These are phyloP conservation scores for Crenuchus spilurus DNA, from an alignment of 2,797 vertebrate genomes.

Conservation along the genomic window DNA sequence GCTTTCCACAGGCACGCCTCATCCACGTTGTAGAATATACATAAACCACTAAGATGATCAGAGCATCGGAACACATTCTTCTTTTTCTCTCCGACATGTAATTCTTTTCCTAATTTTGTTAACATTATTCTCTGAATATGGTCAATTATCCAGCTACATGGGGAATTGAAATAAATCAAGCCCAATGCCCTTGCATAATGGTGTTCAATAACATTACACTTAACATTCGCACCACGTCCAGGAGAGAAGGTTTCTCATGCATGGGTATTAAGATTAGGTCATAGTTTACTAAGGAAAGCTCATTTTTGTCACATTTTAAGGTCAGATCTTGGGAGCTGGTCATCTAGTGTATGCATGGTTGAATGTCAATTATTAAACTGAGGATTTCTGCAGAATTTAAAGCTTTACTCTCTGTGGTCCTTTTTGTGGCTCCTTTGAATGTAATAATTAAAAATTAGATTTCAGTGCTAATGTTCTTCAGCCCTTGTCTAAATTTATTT, in stretches of 20 bases:
- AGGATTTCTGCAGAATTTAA: not conserved
- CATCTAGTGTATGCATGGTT: not conserved
- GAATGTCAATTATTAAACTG: not conserved
- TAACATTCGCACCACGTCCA: slow-evolving; percentile 4
- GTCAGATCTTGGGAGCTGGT: not conserved
- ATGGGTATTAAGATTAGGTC: slow-evolving; percentile 5
- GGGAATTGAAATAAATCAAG: not conserved
- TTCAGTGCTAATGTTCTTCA: not conserved
- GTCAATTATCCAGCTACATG: not conserved
- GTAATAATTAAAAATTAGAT: not conserved
- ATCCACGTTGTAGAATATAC: not conserved
- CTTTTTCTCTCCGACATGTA: not conserved
- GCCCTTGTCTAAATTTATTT: not conserved
- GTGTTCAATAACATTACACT: slow-evolving; percentile 7
- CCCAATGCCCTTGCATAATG: slow-evolving; percentile 12
- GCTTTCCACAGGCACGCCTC: not conserved
- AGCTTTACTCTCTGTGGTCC: not conserved
- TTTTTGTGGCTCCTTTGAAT: not conserved
- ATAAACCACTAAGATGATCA: not conserved
- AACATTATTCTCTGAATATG: slow-evolving; percentile 2
- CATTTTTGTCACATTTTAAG: not conserved
- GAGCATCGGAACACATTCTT: not conserved
- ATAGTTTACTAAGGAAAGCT: not conserved
- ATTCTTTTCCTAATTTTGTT: not conserved
- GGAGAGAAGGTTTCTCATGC: not conserved